These are phyloP conservation scores for Oligia fasciuncula DNA, from an alignment of 2,888 invertebrate genomes.

Conservation along the genomic window DNA sequence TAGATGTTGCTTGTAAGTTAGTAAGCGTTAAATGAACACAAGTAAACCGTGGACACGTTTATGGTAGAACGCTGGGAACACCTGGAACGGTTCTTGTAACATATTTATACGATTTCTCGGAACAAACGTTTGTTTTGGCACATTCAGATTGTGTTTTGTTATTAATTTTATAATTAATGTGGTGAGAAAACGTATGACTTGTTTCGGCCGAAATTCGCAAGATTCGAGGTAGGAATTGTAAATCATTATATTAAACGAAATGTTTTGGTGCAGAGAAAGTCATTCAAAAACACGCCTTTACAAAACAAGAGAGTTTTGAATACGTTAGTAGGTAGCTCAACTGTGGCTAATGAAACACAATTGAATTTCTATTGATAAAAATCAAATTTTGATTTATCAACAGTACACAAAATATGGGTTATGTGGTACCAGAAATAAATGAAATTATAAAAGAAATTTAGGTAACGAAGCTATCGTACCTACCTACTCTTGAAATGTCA, in stretches of 20 bases:
- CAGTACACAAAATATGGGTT: neutral
- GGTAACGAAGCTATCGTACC: neutral
- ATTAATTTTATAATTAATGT: conserved; percentile 66
- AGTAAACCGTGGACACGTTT: conserved; percentile 82
- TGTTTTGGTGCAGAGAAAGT: conserved; percentile 16
- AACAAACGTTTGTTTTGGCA: conserved; percentile 67
- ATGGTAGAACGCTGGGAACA: conserved; percentile 79
- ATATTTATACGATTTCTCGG: conserved; percentile 77
- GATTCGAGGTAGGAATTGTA: conserved; percentile 49
- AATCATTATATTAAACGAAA: conserved; percentile 37
- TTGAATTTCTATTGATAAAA: too few relatives aligned
- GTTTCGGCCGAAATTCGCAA: conserved; percentile 28
- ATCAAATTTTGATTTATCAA: too few relatives aligned
- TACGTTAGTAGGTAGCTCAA: too few relatives aligned
- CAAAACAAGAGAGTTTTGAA: neutral
- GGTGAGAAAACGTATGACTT: conserved; percentile 61
- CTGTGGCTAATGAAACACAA: too few relatives aligned
- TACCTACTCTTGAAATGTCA: neutral
- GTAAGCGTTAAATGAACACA: conserved; percentile 81
- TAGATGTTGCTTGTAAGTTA: conserved; percentile 60
- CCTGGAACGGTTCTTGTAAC: conserved; percentile 78
- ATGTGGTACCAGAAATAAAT: too few relatives aligned
- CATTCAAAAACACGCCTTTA: neutral
- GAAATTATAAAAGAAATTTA: neutral
- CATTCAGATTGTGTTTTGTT: conserved; percentile 56